phyloP scores from a whole-genome alignment of 2,113 vertebrate genomes.

The Ailuropoda melanoleuca region DNA sequence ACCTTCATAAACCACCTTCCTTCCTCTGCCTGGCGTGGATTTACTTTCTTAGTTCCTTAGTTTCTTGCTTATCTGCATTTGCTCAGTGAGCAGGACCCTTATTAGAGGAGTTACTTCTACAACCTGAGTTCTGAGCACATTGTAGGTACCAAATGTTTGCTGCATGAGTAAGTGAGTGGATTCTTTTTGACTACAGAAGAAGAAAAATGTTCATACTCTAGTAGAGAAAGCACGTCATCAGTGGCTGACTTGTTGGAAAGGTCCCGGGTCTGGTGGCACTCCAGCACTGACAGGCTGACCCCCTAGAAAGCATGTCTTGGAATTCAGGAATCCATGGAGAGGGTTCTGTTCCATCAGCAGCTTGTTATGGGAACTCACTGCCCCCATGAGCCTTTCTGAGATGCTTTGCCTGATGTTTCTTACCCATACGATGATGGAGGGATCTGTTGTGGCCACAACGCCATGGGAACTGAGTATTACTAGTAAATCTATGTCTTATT shows the following conservation, averaged over 20 bases:
- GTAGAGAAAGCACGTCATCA: background rate
- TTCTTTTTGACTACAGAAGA: background rate
- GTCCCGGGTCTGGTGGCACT: rapidly evolving
- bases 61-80: background rate
- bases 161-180: background rate
- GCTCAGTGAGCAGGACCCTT: background rate
- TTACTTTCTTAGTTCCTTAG: rapidly evolving
- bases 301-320: rapidly evolving
- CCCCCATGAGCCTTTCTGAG: background rate
- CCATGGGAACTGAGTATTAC: background rate
- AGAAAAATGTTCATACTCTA: background rate
- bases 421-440: too few relatives aligned
- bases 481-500: background rate
- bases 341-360: background rate
- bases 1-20: too few relatives aligned
- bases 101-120: rapidly evolving
- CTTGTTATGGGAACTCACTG: rapidly evolving
- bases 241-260: too few relatives aligned
- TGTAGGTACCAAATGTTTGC: background rate
- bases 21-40: rapidly evolving
- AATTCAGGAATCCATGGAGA: rapidly evolving
- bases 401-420: background rate
- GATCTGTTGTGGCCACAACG: background rate
- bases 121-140: background rate
- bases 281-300: rapidly evolving